phyloP scores from a whole-genome alignment of 2,113 vertebrate species.

The Trogon surrucura region DNA sequence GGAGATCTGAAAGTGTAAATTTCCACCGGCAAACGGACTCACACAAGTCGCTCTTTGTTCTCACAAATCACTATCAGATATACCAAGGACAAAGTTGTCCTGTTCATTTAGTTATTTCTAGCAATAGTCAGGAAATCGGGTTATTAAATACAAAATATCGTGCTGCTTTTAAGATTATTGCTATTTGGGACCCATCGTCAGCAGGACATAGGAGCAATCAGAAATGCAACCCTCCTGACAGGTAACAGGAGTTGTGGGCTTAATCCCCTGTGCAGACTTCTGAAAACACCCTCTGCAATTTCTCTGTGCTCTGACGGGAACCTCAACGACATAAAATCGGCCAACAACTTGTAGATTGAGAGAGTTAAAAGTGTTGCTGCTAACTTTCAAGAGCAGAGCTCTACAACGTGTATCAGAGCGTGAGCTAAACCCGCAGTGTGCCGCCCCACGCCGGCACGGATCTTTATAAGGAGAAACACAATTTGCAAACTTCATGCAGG shows the following conservation, averaged over 20 bases:
- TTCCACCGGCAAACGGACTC: conserved; percentile 52
- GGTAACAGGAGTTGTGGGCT: background rate
- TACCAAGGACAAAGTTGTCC: conserved; percentile 24
- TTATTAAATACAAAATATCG: background rate
- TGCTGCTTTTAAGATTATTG: background rate
- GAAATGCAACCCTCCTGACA: background rate
- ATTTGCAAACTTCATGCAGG: background rate
- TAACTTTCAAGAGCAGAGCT: background rate
- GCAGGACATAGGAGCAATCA: background rate
- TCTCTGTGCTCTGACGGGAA: background rate
- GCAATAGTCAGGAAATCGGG: background rate
- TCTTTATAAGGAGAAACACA: background rate
- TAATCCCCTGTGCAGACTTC: background rate
- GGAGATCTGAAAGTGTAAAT: conserved; percentile 55
- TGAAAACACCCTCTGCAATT: background rate
- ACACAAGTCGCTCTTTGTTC: conserved; percentile 44
- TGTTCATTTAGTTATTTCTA: conserved; percentile 42
- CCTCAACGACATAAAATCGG: background rate
- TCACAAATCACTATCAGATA: conserved; percentile 8
- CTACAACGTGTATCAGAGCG: rapidly evolving
- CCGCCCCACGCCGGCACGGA: background rate
- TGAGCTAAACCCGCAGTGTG: background rate
- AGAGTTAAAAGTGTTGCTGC: background rate
- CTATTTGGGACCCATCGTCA: background rate
- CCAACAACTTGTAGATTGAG: background rate